Percentiles rank a stretch among this genome's conserved stretches.
Evolutionary conservation across 2,113 vertebrate species (phyloP).

Genomic region (Brachyhypopomus gauderio): DNA sequence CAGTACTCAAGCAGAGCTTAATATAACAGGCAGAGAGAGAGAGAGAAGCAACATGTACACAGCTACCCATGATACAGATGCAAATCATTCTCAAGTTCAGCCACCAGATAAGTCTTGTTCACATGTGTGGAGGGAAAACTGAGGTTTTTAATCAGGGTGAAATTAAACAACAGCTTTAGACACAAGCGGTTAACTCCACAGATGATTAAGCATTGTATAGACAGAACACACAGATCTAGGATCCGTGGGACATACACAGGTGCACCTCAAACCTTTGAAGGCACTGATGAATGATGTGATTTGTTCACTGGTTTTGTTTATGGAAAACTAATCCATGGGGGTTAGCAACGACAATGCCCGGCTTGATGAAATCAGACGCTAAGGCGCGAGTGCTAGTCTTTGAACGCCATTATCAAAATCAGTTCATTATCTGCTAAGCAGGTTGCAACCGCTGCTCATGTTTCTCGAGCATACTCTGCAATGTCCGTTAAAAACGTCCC

Average conservation of each 20-base stretch:
- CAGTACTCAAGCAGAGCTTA: no score
- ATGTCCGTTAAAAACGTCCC: not conserved
- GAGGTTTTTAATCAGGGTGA: no score
- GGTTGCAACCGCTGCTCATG: not conserved
- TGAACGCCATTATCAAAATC: not conserved
- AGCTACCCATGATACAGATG: no score
- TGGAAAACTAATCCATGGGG: not conserved
- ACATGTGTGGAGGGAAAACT: no score
- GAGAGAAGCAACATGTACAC: no score
- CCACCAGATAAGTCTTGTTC: no score
- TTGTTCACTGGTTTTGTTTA: not conserved
- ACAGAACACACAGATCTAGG: not conserved
- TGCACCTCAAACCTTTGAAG: not conserved
- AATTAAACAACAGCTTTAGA: no score
- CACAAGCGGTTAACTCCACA: no score
- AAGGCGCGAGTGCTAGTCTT: not conserved
- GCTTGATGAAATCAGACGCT: not conserved
- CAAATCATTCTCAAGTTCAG: no score
- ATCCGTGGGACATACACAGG: not conserved
- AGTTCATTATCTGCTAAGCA: not conserved
- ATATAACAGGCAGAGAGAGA: no score
- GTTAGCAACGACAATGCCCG: not conserved
- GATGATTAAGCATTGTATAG: not conserved
- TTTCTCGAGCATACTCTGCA: not conserved
- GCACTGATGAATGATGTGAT: not conserved